These are phyloP conservation scores for Hepsetus odoe DNA, from an alignment of 2,113 vertebrate genomes.

Conservation along the genomic window DNA sequence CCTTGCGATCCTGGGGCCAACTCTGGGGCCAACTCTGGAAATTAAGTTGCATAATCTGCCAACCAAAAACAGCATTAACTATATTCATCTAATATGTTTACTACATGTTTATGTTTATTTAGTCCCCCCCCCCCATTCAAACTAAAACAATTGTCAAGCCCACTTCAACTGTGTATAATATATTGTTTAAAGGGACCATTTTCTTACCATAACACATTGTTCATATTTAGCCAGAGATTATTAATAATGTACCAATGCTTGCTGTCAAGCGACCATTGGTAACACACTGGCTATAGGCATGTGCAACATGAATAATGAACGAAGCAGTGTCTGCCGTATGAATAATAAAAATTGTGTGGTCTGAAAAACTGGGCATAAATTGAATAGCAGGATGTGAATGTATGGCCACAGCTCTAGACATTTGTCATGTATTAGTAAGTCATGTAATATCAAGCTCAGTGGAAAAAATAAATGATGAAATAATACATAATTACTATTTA, in stretches of 20 bases:
- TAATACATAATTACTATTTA: not conserved
- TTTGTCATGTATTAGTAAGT: not conserved
- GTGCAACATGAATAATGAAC: conserved; percentile 43
- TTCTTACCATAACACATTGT: not conserved
- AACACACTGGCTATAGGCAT: not conserved
- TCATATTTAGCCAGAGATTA: not conserved
- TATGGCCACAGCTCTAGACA: not conserved
- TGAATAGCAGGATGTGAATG: not conserved
- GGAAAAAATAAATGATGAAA: not conserved
- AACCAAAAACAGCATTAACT: no score
- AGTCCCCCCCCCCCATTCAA: no score
- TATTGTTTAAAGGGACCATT: no score
- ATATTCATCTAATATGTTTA: no score
- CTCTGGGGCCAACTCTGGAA: no score
- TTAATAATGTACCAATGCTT: not conserved
- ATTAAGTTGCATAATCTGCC: no score
- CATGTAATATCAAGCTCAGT: not conserved
- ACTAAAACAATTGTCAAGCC: no score
- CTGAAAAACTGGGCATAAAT: conserved; percentile 30
- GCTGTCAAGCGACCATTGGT: not conserved
- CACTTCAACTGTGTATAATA: no score
- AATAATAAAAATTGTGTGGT: conserved; percentile 41
- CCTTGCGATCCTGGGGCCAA: no score
- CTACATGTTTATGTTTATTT: no score
- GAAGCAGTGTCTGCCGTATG: conserved; percentile 27